Base-by-base conservation (phyloP, 2,113 vertebrate genomes). In the Hippocampus zosterae region DNA sequence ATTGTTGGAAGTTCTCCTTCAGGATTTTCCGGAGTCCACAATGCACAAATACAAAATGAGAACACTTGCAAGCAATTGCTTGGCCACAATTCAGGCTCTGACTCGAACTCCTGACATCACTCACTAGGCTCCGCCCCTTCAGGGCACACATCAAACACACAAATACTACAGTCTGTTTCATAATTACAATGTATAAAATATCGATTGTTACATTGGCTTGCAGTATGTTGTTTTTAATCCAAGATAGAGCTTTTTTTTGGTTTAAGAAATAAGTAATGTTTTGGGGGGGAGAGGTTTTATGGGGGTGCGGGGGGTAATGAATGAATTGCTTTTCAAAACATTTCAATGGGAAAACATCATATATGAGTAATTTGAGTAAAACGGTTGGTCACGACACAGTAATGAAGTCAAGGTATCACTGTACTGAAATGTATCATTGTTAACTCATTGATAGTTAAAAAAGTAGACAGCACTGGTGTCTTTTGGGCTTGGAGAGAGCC, bases 401-500 rank as follows among this genome's bases (percentile, higher is more conserved):
- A 13, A 18, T 27, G 29, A 73, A n/a, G 57, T 21, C 19, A 41
- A 41, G 61, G 19, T 42, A 63, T 18, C 29, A 40, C 19, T n/a
- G 19, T 29, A 62, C 46, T 70, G 66, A 80, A 82, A 69, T 23
- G 15, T 81, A 74, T 76, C 64, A 66, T 60, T 40, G 55, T 37
- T 67, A 16, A 65, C n/a, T 63, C 44, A 73, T 64, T 70, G 64
- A 84, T 73, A 75, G 72, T 76, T 88, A 85, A 84, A 84, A 78
- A 79, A 85, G 82, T 84, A 80, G 83, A 78, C 85, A 80, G 75
- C 15, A 44, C 77, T 84, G 81, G 88, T 85, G 88, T 92, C 86
- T 86, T 88, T 89, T 57, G 85, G 85, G 80, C 79, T 85, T 87
- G 83, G 74, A 84, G 86, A 89, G 86, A 80, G 73, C 88, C 87